Evolutionary conservation across 2,888 invertebrate genomes (phyloP), one percentile per base, ranked within the genome.

Genomic region (Pristionchus fissidentatus): DNA sequence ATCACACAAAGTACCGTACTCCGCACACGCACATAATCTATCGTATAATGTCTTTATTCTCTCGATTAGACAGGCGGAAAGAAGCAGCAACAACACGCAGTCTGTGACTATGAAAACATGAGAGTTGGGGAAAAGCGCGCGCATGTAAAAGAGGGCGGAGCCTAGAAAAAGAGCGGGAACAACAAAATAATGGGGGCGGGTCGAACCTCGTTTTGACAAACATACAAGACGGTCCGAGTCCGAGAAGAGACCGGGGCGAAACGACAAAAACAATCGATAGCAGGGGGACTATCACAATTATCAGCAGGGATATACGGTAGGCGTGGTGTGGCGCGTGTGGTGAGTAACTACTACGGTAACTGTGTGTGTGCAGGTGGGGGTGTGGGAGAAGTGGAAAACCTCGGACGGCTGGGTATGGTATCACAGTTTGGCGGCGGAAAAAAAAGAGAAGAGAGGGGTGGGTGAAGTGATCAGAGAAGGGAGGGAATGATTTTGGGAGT

Each of bases 111-210:
- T 60, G 60, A 60, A 60, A 60, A 29, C 0, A 60, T 35, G 3
- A 60, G 60, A 60, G n/a, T n/a, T n/a, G n/a, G 60, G 60, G 60
- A 60, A 35, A n/a, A n/a, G n/a, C n/a, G n/a, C n/a, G 35, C 60
- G 32, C 32, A 60, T 60, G 60, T 32, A 32, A 60, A 60, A 13
- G n/a, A n/a, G 60, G 60, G 60, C 60, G 60, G 60, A 60, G 60
- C 60, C 60, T 60, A 32, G 60, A 32, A 60, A 60, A 60, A 29
- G 60, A 32, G 60, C 29, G 22, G 60, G 60, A 60, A 32, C 32
- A 32, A 32, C n/a, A n/a, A n/a, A n/a, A n/a, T n/a, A n/a, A n/a
- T n/a, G n/a, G n/a, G n/a, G n/a, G 15, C 32, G 60, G n/a, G 32
- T 60, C 3, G 32, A 60, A 60, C 32, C 60, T 60, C 60, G 60